phyloP scores from a whole-genome alignment of 1,140 invertebrate genomes.

The Rhagoletis pomonella region DNA sequence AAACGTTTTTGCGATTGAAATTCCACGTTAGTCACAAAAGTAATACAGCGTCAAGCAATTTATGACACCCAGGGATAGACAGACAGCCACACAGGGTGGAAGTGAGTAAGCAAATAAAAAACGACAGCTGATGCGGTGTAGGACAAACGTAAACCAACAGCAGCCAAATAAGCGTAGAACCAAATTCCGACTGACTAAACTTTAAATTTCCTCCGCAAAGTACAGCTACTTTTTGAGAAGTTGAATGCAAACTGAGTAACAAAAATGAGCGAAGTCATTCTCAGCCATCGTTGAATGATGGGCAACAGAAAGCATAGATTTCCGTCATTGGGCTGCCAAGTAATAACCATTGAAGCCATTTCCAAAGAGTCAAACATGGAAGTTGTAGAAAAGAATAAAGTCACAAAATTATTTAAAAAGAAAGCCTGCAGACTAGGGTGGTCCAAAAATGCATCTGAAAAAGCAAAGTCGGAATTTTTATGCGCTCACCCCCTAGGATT shows the following conservation, averaged over 20 bases:
- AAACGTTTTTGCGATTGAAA: conserved; percentile 20
- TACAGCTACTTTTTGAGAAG: neutral
- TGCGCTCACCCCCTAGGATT: no score
- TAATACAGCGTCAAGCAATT: conserved; percentile 9
- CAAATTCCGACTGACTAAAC: neutral
- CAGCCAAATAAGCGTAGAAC: neutral
- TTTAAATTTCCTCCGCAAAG: neutral
- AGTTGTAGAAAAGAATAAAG: no score
- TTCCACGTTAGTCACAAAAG: conserved; percentile 5
- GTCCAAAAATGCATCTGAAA: no score
- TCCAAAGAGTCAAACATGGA: no score
- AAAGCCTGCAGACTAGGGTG: no score
- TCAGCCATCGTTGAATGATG: neutral
- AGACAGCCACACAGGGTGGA: neutral
- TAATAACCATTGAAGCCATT: neutral
- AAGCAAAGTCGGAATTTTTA: no score
- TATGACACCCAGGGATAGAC: conserved; percentile 19
- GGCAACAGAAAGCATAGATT: neutral
- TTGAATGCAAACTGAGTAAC: neutral
- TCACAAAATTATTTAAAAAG: no score
- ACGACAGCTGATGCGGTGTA: neutral
- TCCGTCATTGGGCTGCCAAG: neutral
- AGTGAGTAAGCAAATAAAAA: no score
- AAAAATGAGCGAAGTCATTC: neutral
- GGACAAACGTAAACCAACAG: neutral